Percentiles rank a stretch among this genome's conserved stretches.
Evolutionary conservation across 2,888 invertebrate genomes (phyloP).

Genomic region (Orchesellides sinensis): DNA sequence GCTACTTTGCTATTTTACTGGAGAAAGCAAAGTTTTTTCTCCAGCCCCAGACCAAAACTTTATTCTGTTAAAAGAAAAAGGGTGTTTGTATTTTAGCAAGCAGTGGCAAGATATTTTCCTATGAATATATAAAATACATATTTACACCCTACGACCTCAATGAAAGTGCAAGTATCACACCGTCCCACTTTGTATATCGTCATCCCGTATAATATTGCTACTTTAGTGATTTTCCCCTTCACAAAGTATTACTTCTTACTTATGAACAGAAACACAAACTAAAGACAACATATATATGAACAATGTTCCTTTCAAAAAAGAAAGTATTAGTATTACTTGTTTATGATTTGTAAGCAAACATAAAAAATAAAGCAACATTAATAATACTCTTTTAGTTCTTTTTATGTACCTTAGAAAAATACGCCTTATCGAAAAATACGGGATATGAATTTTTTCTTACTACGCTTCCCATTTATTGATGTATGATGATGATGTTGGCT

Average conservation of each 20-base stretch:
- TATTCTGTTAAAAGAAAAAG: constrained; percentile 1
- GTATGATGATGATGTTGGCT: constrained; percentile 13
- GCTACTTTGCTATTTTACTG: constrained; percentile 28
- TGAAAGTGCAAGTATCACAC: constrained; percentile 1
- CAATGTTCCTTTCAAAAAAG: background rate
- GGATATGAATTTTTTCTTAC: background rate
- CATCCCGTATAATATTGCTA: background rate
- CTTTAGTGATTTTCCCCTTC: constrained; percentile 7
- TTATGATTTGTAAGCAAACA: constrained; percentile 33
- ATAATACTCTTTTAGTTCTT: constrained; percentile 16
- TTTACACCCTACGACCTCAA: background rate
- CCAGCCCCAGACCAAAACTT: constrained; percentile 19
- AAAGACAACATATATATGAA: constrained; percentile 8
- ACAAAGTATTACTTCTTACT: constrained; percentile 21
- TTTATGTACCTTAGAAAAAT: background rate
- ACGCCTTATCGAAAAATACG: background rate
- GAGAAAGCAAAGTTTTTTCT: constrained; percentile 57
- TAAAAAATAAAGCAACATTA: constrained; percentile 14
- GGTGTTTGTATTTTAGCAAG: background rate
- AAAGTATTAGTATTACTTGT: constrained; percentile 9
- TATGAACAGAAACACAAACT: constrained; percentile 12
- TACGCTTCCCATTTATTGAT: constrained; percentile 11
- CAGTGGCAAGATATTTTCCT: background rate
- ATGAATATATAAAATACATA: too few relatives aligned
- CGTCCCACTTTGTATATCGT: background rate